Conservation (phyloP, 2,113 vertebrate species). For the Channa argus region DNA sequence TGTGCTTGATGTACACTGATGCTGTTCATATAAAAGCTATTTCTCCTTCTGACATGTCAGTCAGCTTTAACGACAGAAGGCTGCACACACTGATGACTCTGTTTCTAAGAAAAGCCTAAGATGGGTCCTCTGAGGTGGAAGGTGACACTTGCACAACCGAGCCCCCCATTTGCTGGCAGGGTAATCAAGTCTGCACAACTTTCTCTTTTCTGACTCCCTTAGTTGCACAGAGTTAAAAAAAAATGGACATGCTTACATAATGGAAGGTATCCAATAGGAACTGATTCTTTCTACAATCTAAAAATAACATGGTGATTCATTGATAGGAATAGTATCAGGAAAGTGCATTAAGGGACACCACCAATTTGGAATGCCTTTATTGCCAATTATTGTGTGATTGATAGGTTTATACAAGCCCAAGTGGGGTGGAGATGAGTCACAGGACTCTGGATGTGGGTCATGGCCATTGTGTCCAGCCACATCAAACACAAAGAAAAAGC, state of each 20-base stretch:
- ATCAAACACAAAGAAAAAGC: neutral
- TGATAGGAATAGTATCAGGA: conserved; percentile 21
- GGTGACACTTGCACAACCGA: neutral
- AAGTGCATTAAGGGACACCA: conserved; percentile 9
- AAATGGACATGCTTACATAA: conserved; percentile 42
- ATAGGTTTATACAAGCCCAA: conserved; percentile 55
- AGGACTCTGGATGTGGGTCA: conserved; percentile 6
- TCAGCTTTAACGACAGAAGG: neutral
- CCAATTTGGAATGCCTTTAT: conserved; percentile 44
- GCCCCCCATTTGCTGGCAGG: neutral
- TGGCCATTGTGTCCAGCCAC: neutral
- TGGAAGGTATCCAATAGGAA: conserved; percentile 65
- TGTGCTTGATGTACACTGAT: conserved; percentile 1
- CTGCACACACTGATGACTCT: conserved; percentile 16
- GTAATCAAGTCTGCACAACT: conserved; percentile 50
- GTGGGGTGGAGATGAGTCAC: conserved; percentile 54
- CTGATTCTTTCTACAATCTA: conserved; percentile 52
- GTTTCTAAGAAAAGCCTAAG: conserved; percentile 58
- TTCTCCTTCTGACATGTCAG: conserved; percentile 21
- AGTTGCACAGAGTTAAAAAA: neutral
- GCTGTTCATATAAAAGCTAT: conserved; percentile 33
- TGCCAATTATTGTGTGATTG: conserved; percentile 54
- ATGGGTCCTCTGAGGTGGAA: conserved; percentile 1
- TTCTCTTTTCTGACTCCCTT: conserved; percentile 16
- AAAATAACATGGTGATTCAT: conserved; percentile 71